Base-by-base conservation (phyloP, 1,140 invertebrate species). In the Magallana gigas region DNA sequence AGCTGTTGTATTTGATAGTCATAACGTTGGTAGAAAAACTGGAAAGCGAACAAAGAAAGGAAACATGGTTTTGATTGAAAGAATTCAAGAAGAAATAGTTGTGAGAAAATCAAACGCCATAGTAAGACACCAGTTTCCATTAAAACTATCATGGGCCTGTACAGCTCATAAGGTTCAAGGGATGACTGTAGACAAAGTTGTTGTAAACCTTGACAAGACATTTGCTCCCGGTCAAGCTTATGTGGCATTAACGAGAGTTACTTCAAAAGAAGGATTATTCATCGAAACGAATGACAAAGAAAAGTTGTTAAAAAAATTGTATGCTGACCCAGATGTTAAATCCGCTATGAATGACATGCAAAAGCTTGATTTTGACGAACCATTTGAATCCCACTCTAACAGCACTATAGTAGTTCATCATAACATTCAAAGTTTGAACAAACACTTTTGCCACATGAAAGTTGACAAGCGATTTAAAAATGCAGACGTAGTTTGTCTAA, bases 131-230 rank as follows among this genome's bases (percentile, higher is more conserved):
- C 83, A 23, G 23, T 23, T 23, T 23, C 23, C 23, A 23, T 23
- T 23, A 23, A 23, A 23, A 23, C 23, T 23, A 23, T 29, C 86
- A 14, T 87, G 86, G 86, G 86, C 86, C 59, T 87, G 86, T 84
- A 87, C 82, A 76, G 83, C 81, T 18, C 86, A 87, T 48, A 84
- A 87, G 48, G 86, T 87, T 12, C 86, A 87, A 80, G 83, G 86
- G 48, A 36, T 23, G 23, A 23, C 23, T 23, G 23, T 23, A 23
- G 23, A 23, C 23, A 23, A 23, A 23, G 23, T 23, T 23, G 23
- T 23, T 23, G 23, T 23, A 23, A 23, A 23, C 23, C 23, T 23
- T 23, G 23, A 23, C 23, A 23, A 23, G 23, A 23, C 23, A 23
- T 23, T 23, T 23, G 23, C 23, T 23, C 23, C 23, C 23, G 23